These are phyloP conservation scores for Acipenser oxyrinchus DNA, from an alignment of 2,797 vertebrate genomes.

Conservation along the genomic window DNA sequence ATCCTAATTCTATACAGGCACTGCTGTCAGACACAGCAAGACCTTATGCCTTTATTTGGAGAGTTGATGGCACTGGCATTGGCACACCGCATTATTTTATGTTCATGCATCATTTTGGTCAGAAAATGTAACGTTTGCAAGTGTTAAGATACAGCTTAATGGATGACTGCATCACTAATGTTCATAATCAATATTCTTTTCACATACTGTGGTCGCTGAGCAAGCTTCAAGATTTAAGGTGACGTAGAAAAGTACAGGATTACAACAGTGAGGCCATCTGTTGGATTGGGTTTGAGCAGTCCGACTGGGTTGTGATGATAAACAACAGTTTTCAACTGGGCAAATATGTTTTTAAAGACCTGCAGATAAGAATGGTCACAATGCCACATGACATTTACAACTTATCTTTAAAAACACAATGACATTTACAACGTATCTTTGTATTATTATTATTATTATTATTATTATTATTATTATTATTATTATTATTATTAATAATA, in stretches of 20 bases:
- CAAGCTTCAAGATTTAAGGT: constrained; percentile 46
- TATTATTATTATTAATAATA: too few species aligned
- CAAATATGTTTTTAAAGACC: too few species aligned
- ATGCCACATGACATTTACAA: too few species aligned
- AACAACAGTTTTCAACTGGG: too few species aligned
- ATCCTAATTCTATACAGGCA: constrained; percentile 3
- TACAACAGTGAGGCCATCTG: constrained; percentile 50
- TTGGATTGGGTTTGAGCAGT: constrained; percentile 42
- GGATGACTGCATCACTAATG: neutral
- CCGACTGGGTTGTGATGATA: too few species aligned
- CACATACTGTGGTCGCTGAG: constrained; percentile 25
- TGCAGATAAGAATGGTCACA: too few species aligned
- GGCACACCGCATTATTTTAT: constrained; percentile 4
- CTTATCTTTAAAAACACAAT: too few species aligned
- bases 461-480: too few species aligned
- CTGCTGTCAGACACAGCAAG: constrained; percentile 44
- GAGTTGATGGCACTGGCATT: neutral
- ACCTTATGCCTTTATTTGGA: constrained; percentile 30
- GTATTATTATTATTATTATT: too few species aligned
- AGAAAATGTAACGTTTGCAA: constrained; percentile 13
- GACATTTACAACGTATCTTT: too few species aligned
- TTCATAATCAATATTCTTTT: constrained; percentile 13
- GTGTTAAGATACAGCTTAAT: constrained; percentile 7
- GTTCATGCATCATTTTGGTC: neutral
- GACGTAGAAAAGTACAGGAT: constrained; percentile 51